phyloP scores from a whole-genome alignment of 2,113 vertebrate genomes.

The Aphyosemion australe region DNA sequence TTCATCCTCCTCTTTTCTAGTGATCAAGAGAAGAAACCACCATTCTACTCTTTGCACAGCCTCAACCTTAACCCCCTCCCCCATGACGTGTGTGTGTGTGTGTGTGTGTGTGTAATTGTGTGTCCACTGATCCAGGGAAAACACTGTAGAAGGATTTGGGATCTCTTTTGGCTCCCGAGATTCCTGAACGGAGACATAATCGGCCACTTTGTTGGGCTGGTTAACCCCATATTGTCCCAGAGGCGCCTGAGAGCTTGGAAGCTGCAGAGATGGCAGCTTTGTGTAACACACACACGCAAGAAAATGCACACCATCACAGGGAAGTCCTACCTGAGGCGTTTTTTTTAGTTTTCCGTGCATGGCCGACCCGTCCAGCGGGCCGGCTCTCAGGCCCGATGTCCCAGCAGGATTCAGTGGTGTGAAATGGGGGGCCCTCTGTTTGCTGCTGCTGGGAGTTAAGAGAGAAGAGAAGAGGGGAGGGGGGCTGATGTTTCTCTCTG shows the following conservation, averaged over 20 bases:
- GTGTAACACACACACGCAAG: conserved; percentile 27
- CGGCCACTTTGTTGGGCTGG: conserved; percentile 61
- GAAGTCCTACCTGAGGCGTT: conserved; percentile 44
- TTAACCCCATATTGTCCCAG: conserved; percentile 57
- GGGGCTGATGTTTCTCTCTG: conserved; percentile 50
- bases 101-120: conserved; percentile 55
- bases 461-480: conserved; percentile 12
- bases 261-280: conserved; percentile 20
- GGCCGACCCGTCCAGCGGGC: conserved; percentile 39
- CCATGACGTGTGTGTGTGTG: conserved; percentile 36
- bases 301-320: conserved; percentile 12
- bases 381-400: conserved; percentile 37
- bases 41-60: conserved; percentile 44
- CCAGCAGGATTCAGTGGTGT: conserved; percentile 66
- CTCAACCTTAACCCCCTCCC: conserved; percentile 1
- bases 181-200: conserved; percentile 59
- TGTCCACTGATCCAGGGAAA: conserved; percentile 51
- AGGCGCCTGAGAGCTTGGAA: conserved; percentile 39
- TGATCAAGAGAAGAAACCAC: conserved; percentile 52
- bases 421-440: conserved; percentile 70
- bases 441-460: conserved; percentile 63
- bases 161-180: conserved; percentile 41
- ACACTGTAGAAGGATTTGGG: conserved; percentile 53
- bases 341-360: conserved; percentile 50
- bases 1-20: conserved; percentile 54